Evolutionary conservation across 1,140 invertebrate species (phyloP).

Genomic region (Saccostrea glomerata): DNA sequence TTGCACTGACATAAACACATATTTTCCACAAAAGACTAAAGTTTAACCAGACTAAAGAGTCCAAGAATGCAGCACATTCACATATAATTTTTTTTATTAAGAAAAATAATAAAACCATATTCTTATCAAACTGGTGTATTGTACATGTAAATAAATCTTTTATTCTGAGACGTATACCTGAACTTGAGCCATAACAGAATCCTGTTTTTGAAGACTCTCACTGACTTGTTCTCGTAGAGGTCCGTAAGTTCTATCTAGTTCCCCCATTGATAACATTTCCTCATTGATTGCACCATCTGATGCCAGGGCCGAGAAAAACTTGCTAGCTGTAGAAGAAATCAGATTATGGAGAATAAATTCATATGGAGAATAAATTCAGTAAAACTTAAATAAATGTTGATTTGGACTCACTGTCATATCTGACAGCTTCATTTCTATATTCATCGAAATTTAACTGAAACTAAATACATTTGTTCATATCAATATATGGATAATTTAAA

Average conservation of each 20-base stretch:
- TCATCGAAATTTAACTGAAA: no score
- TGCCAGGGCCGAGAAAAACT: slow-evolving; percentile 89
- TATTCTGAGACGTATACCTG: slow-evolving; percentile 79
- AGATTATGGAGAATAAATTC: neutral
- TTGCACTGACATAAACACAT: no score
- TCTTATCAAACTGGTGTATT: neutral
- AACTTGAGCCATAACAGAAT: slow-evolving; percentile 87
- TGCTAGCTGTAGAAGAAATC: slow-evolving; percentile 81
- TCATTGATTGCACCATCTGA: slow-evolving; percentile 94
- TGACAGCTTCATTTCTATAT: no score
- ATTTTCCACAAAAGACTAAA: no score
- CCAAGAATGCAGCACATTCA: no score
- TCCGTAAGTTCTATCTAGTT: slow-evolving; percentile 88
- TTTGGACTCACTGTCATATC: no score
- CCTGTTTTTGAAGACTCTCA: slow-evolving; percentile 89
- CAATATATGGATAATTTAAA: no score
- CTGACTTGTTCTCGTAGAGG: slow-evolving; percentile 88
- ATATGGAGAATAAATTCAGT: slow-evolving; percentile 3
- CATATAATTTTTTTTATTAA: no score
- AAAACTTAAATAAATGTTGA: neutral
- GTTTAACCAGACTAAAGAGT: no score
- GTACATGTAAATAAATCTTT: neutral
- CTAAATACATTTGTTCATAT: no score
- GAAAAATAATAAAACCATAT: no score
- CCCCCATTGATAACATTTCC: slow-evolving; percentile 87